Percentiles rank a stretch among this genome's conserved stretches.
Evolutionary conservation across 1,140 invertebrate genomes (phyloP).

Genomic region (Arctopsyche grandis): DNA sequence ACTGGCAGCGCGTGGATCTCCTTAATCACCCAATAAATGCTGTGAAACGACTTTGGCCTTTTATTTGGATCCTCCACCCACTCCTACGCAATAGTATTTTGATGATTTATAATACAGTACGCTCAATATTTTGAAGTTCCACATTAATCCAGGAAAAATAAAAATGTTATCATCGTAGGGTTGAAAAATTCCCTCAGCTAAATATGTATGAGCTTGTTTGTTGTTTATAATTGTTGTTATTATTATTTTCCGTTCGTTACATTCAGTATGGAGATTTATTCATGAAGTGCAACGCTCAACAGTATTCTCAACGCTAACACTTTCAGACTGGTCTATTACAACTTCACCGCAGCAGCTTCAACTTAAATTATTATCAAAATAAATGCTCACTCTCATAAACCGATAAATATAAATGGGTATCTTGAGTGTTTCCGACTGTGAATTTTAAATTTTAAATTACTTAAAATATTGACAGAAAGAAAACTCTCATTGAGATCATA

Average conservation of each 20-base stretch:
- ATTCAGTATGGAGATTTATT: slow-evolving; percentile 21
- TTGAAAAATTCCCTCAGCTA: no score
- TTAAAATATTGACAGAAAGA: neutral
- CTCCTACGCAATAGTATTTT: no score
- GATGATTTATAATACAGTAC: no score
- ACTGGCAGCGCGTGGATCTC: no score
- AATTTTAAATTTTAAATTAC: neutral
- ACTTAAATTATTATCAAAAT: neutral
- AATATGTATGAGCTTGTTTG: no score
- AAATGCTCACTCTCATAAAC: neutral
- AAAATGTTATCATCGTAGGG: no score
- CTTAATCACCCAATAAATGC: no score
- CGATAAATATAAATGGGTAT: neutral
- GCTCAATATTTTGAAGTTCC: no score
- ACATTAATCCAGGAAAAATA: no score
- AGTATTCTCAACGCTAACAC: neutral
- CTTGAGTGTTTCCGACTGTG: neutral
- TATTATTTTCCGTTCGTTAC: neutral
- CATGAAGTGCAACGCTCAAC: slow-evolving; percentile 23
- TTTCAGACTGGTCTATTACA: slow-evolving; percentile 17
- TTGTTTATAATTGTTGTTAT: neutral
- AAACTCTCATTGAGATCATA: neutral
- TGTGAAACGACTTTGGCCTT: no score
- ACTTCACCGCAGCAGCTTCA: neutral
- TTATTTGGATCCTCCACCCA: no score